A percentile compares a stretch with the other conserved stretches of the same genome.
Evolutionary conservation across 2,113 vertebrate genomes (phyloP).

Genomic region (Alligator mississippiensis): DNA sequence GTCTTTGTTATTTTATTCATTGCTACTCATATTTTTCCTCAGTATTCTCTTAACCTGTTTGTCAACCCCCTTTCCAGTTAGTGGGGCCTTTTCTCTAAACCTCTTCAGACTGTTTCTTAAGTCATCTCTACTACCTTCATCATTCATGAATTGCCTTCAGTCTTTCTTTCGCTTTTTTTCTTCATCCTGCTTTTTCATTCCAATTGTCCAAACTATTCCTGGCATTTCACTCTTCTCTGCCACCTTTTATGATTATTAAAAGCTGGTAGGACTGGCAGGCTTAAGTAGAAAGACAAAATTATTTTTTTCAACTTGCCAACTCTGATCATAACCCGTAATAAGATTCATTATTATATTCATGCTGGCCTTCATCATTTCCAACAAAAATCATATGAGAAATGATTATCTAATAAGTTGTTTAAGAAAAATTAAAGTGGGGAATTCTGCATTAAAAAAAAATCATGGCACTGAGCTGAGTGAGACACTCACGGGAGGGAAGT

Average conservation of each 20-base stretch:
- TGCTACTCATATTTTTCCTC: neutral
- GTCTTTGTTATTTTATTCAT: neutral
- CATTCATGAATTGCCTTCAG: neutral
- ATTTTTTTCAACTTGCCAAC: neutral
- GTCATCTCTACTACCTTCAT: neutral
- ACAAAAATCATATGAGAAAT: neutral
- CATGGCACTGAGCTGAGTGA: neutral
- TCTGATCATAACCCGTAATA: conserved; percentile 3
- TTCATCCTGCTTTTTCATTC: neutral
- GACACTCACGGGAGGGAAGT: neutral
- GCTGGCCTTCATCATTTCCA: neutral
- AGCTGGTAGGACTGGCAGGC: neutral
- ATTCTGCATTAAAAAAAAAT: neutral
- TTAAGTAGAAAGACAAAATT: neutral
- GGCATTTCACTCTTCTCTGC: neutral
- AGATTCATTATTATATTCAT: conserved; percentile 6
- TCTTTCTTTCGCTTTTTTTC: neutral
- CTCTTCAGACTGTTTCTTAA: neutral
- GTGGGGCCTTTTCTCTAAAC: neutral
- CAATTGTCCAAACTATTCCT: accelerated
- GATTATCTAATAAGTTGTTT: neutral
- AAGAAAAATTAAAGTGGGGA: conserved; percentile 19
- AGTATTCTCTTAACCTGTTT: neutral
- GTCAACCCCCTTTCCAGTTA: neutral
- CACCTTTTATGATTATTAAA: neutral